Percentiles rank a stretch among this genome's conserved stretches.
Evolutionary conservation across 2,113 vertebrate genomes (phyloP).

Genomic region (Corythoichthys intestinalis): DNA sequence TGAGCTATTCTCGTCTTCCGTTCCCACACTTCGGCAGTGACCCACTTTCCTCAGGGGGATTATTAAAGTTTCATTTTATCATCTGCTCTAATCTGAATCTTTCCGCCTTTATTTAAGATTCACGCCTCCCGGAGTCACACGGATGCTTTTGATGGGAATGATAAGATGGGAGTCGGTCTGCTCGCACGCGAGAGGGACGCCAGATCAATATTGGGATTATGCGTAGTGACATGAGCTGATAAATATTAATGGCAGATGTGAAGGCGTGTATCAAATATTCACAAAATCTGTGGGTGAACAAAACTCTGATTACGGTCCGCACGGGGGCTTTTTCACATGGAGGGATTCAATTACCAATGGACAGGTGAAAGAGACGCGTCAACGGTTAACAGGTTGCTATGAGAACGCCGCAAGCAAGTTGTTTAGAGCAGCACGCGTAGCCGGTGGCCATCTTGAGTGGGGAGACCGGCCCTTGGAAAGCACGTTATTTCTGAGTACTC

Average conservation of each 20-base stretch:
- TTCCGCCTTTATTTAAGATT: constrained; percentile 33
- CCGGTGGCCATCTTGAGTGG: neutral
- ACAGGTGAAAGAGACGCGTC: neutral
- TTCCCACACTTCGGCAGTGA: constrained; percentile 24
- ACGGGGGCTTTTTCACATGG: neutral
- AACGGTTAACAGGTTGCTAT: neutral
- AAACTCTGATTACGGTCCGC: constrained; percentile 27
- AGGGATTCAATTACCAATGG: neutral
- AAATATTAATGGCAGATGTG: constrained; percentile 34
- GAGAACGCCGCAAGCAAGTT: neutral
- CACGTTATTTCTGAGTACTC: no score
- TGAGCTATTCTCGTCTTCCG: constrained; percentile 18
- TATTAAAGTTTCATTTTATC: constrained; percentile 59
- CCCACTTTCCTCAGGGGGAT: constrained; percentile 42
- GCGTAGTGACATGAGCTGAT: constrained; percentile 22
- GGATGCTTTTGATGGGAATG: constrained; percentile 1
- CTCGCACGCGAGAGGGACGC: neutral
- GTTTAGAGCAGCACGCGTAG: neutral
- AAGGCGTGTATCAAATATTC: constrained; percentile 21
- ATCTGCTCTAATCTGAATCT: constrained; percentile 42
- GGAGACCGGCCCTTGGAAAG: no score
- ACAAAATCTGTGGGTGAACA: constrained; percentile 15
- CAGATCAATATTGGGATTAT: constrained; percentile 37
- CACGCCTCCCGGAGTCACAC: constrained; percentile 21
- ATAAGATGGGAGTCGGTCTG: neutral